These are phyloP conservation scores for Machimus atricapillus DNA, from an alignment of 2,888 invertebrate genomes.

Conservation along the genomic window DNA sequence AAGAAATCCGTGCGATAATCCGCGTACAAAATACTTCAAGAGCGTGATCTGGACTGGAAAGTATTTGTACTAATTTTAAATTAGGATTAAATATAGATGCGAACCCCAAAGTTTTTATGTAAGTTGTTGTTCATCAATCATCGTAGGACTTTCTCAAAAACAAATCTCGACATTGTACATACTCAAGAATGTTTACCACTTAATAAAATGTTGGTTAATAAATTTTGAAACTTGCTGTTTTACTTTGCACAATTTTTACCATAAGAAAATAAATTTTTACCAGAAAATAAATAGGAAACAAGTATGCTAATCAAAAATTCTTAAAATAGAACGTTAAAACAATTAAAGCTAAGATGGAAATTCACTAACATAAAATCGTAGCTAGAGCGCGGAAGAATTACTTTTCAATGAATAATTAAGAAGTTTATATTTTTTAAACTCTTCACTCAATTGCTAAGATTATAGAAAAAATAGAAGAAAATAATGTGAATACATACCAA, in stretches of 20 bases:
- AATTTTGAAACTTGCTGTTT: not conserved
- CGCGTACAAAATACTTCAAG: not conserved
- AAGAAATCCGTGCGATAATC: slow-evolving; percentile 30
- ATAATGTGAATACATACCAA: slow-evolving; percentile 71
- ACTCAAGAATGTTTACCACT: not conserved
- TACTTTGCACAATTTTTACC: not conserved
- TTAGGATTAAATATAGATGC: not conserved
- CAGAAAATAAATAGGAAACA: not conserved
- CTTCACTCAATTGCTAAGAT: too few relatives aligned
- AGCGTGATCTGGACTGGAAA: not conserved
- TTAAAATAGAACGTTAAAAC: too few relatives aligned
- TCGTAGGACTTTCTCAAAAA: not conserved
- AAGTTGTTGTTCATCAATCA: not conserved
- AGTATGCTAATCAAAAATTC: too few relatives aligned
- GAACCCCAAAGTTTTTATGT: not conserved
- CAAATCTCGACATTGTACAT: not conserved
- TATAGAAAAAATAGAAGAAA: too few relatives aligned
- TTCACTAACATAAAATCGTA: too few relatives aligned
- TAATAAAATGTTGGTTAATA: not conserved
- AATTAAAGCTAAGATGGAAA: too few relatives aligned
- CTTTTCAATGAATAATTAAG: too few relatives aligned
- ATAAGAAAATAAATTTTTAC: too few relatives aligned
- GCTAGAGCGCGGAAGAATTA: too few relatives aligned
- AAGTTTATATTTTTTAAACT: too few relatives aligned
- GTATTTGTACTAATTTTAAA: not conserved